Evolutionary conservation across 1,140 invertebrate species (phyloP).

Genomic region (Drosophila lowei): DNA sequence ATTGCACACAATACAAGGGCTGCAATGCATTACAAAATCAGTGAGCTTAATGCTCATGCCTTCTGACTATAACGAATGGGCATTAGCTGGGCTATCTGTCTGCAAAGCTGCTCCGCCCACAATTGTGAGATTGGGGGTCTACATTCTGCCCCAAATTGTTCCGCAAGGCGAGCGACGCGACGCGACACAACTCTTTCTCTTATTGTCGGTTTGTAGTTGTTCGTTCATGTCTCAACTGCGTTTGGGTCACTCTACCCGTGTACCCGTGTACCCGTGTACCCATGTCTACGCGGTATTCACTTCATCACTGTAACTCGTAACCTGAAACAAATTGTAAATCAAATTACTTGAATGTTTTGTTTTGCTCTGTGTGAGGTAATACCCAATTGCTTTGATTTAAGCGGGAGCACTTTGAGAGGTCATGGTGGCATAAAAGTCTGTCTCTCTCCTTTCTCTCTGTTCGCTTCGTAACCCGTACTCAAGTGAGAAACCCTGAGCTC

Average conservation of each 20-base stretch:
- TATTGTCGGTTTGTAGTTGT: slow-evolving; percentile 4
- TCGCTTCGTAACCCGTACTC: no score
- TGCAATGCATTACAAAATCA: slow-evolving; percentile 33
- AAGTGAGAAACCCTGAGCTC: not conserved
- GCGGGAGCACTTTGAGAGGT: slow-evolving; percentile 42
- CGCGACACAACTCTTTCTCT: slow-evolving; percentile 38
- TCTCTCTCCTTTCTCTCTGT: slow-evolving; percentile 8
- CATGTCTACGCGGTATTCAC: slow-evolving; percentile 11
- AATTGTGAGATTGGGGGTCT: not conserved
- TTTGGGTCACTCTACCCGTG: slow-evolving; percentile 1
- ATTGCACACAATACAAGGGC: slow-evolving; percentile 35
- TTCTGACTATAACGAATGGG: slow-evolving; percentile 37
- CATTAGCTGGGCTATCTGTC: slow-evolving; percentile 24
- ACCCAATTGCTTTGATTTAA: slow-evolving; percentile 41
- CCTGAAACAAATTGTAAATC: slow-evolving; percentile 50
- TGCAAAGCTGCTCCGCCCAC: slow-evolving; percentile 26
- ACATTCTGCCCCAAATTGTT: slow-evolving; percentile 37
- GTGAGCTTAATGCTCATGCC: slow-evolving; percentile 4
- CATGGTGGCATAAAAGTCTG: slow-evolving; percentile 25
- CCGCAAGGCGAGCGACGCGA: not conserved
- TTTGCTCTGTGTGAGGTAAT: slow-evolving; percentile 41
- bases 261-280: no score
- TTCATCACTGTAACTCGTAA: slow-evolving; percentile 22
- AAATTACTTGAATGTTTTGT: slow-evolving; percentile 33
- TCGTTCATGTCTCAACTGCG: slow-evolving; percentile 7